Conservation (phyloP, 2,888 invertebrate genomes). For the Torymus aiolomorphi region DNA sequence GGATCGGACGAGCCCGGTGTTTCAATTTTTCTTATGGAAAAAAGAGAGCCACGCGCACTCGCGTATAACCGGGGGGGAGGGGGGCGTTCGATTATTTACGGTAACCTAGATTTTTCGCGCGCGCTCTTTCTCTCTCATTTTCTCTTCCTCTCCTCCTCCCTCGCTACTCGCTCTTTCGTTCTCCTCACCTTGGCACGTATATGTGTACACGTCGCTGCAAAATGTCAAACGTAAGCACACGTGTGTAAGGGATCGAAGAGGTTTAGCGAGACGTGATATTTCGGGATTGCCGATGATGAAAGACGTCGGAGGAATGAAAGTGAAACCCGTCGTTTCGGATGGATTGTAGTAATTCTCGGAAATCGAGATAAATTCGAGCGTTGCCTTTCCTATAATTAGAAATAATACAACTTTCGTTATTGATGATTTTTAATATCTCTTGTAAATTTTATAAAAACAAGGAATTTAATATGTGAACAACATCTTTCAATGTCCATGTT, state of each 20-base stretch:
- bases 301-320: neutral
- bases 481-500: too few species aligned
- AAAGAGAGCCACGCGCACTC: neutral
- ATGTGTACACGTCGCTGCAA: neutral
- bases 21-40: slow-evolving; percentile 7
- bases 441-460: too few species aligned
- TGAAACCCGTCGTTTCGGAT: neutral
- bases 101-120: neutral
- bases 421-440: too few species aligned
- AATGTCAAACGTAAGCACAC: slow-evolving; percentile 16
- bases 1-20: slow-evolving; percentile 20
- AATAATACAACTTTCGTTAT: too few species aligned
- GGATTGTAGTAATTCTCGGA: neutral
- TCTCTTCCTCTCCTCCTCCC: neutral
- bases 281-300: neutral
- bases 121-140: neutral
- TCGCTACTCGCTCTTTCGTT: too few species aligned
- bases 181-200: too few species aligned
- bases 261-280: slow-evolving; percentile 22
- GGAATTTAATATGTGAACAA: too few species aligned
- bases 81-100: slow-evolving; percentile 6
- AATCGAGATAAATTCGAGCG: neutral
- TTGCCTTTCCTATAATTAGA: too few species aligned
- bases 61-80: neutral
- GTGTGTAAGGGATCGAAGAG: neutral